These are phyloP conservation scores for Botia kubotai DNA, from an alignment of 2,797 vertebrate genomes.

Conservation along the genomic window DNA sequence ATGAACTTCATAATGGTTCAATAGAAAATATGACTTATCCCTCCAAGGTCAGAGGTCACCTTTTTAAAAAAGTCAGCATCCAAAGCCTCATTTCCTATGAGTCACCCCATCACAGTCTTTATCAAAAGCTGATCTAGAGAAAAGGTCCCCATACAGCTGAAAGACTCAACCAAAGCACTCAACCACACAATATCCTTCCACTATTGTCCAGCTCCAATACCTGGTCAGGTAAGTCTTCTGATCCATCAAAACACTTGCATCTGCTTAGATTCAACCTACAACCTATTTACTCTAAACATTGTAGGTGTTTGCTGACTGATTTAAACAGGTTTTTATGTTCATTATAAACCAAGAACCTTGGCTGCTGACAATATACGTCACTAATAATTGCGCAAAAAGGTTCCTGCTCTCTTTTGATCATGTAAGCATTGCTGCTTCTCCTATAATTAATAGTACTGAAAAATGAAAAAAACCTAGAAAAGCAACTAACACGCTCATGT, in stretches of 20 bases:
- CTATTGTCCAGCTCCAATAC: slow-evolving; percentile 4
- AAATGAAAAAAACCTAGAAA: too few relatives aligned
- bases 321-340: slow-evolving; percentile 46
- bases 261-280: slow-evolving; percentile 42
- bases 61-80: background rate
- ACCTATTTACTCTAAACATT: slow-evolving; percentile 57
- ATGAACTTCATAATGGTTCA: slow-evolving; percentile 7
- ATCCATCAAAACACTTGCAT: slow-evolving; percentile 16
- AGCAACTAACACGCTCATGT: too few relatives aligned
- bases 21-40: slow-evolving; percentile 11
- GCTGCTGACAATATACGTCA: slow-evolving; percentile 22
- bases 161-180: background rate
- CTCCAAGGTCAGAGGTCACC: slow-evolving; percentile 19
- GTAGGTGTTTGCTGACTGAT: slow-evolving; percentile 10
- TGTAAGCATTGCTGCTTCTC: background rate
- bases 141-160: background rate
- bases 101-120: background rate
- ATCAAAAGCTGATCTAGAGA: background rate
- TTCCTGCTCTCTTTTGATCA: background rate
- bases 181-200: too few relatives aligned
- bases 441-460: background rate
- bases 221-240: background rate
- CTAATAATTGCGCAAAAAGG: slow-evolving; percentile 16
- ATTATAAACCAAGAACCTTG: slow-evolving; percentile 52
- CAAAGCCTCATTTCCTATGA: too few relatives aligned